phyloP scores from a whole-genome alignment of 1,140 invertebrate species.

The Maconellicoccus hirsutus region DNA sequence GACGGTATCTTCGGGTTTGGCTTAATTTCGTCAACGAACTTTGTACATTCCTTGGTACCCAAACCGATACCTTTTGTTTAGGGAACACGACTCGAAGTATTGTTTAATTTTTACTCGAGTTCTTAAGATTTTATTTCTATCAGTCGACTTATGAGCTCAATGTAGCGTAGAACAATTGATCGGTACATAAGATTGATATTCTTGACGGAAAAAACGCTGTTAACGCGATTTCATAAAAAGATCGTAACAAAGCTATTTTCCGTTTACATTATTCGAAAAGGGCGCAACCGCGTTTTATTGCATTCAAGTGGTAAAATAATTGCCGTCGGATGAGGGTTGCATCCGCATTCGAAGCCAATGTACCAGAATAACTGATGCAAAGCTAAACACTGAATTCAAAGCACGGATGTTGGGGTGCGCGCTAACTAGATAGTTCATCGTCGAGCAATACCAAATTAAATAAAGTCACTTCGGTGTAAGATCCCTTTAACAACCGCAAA shows the following conservation, averaged over 20 bases:
- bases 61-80: no score
- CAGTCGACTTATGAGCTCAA: no score
- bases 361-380: constrained; percentile 20
- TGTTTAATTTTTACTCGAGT: no score
- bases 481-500: constrained; percentile 1
- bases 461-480: constrained; percentile 8
- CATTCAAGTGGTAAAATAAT: constrained; percentile 20
- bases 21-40: no score
- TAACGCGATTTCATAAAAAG: neutral
- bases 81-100: no score
- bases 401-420: constrained; percentile 11
- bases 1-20: no score
- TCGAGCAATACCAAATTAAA: constrained; percentile 2
- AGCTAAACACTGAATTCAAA: constrained; percentile 16
- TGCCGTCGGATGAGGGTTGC: constrained; percentile 16
- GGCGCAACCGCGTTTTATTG: constrained; percentile 20
- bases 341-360: constrained; percentile 18
- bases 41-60: no score
- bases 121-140: no score
- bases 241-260: constrained; percentile 15
- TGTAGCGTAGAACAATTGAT: no score
- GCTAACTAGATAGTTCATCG: constrained; percentile 19
- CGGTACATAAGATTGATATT: neutral
- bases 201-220: neutral
- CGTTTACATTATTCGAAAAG: constrained; percentile 20